phyloP scores from a whole-genome alignment of 2,113 vertebrate species.

The Formicarius rufipectus region DNA sequence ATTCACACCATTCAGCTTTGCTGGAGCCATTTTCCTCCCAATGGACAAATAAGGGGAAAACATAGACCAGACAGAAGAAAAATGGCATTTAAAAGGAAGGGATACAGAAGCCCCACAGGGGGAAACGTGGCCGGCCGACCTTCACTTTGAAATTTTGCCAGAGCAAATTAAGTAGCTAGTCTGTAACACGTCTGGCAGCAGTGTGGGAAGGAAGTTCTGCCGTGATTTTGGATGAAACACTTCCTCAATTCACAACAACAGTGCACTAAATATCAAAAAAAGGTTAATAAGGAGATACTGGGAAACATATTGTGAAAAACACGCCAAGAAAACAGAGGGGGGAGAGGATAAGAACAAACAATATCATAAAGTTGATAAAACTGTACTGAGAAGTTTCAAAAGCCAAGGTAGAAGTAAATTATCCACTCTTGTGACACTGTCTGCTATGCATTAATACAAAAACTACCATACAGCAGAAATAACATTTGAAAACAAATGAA shows the following conservation, averaged over 20 bases:
- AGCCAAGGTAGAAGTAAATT: background rate
- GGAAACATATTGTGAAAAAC: background rate
- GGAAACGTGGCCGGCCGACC: constrained; percentile 55
- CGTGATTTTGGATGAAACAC: constrained; percentile 35
- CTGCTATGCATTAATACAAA: background rate
- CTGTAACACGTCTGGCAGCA: constrained; percentile 31
- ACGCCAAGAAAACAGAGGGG: background rate
- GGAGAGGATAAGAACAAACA: background rate
- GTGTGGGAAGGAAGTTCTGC: constrained; percentile 30
- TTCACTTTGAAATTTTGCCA: constrained; percentile 52
- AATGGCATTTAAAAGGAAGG: constrained; percentile 25
- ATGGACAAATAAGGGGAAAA: background rate
- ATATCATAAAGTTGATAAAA: background rate
- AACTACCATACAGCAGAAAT: background rate
- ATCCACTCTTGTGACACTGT: background rate
- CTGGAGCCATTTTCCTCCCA: background rate
- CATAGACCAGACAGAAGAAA: background rate
- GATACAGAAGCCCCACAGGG: background rate
- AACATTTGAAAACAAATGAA: background rate
- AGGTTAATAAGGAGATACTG: background rate
- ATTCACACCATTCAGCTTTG: background rate
- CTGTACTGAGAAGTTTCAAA: background rate
- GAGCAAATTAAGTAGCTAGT: constrained; percentile 50
- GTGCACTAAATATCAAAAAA: background rate
- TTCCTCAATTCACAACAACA: constrained; percentile 40